Base-by-base conservation (phyloP, 1,140 invertebrate species). In the Euura saliciscinereae region DNA sequence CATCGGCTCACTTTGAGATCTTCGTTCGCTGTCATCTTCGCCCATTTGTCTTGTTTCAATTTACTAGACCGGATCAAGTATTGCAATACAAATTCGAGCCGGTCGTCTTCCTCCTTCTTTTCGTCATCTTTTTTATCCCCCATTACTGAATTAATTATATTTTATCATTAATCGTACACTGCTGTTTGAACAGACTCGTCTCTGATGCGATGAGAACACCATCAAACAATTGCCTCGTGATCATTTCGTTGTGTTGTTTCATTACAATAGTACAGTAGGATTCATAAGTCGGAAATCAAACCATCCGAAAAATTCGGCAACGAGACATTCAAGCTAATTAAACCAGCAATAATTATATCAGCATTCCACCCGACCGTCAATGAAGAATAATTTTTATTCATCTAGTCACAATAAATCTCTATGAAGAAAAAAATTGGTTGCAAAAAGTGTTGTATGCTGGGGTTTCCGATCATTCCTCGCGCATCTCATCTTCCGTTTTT, bases 21-120 rank as follows among this genome's bases (percentile, higher is more conserved):
- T 51, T 93, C 92, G 43, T 88, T 88, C 72, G 86, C 86, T 78
- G 94, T 90, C 91, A 96, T 92, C 85, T 93, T 94, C 65, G 85
- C 83, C 92, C 94, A 96, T 88, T 91, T 93, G 69, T 96, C 94
- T 65, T 89, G 84, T 87, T 95, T 95, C 43, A 95, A 67, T 78
- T 84, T 86, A 51, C 79, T 80, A 0, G 83, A 79, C 6, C 67
- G 75, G 1, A 72, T 71, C n/a, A 87, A 72, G 68, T 85, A 85
- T 74, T 83, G 81, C 7, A 80, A 77, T 11, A 87, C 78, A 71
- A 79, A 87, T 44, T 83, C 76, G 2, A 85, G 74, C 3, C 85
- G 81, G 7, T 78, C 80, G 72, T 87, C 85, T 1, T 80, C 75
- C 6, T 84, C 81, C 3, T 73, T 76, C 13, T 70, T 80, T 44